phyloP scores from a whole-genome alignment of 92 coral and sea anemone species.

The Desmophyllum pertusum region DNA sequence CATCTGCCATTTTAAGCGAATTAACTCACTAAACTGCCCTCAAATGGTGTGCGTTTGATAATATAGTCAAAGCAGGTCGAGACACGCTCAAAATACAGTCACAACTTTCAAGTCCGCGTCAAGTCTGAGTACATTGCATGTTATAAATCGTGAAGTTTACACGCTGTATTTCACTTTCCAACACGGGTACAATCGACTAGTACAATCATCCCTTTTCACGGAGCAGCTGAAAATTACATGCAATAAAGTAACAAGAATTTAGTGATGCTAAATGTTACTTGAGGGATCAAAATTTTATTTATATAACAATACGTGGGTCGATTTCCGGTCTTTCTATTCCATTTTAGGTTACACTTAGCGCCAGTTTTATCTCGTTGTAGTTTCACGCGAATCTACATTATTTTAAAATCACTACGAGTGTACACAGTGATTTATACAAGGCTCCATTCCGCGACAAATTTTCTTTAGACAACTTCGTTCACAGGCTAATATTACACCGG shows the following conservation, averaged over 20 bases:
- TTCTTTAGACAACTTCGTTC: neutral
- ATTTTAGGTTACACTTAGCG: conserved; percentile 9
- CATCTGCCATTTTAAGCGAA: conserved; percentile 29
- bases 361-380: neutral
- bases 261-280: conserved; percentile 21
- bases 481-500: too few species aligned
- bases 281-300: conserved; percentile 4
- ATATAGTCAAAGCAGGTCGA: neutral
- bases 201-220: neutral
- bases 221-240: neutral
- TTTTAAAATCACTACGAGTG: neutral
- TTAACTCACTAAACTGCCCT: conserved; percentile 18
- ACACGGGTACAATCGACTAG: neutral
- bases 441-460: neutral
- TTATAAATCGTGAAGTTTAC: neutral
- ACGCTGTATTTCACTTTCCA: neutral
- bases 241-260: neutral
- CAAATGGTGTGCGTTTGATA: neutral
- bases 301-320: conserved; percentile 24
- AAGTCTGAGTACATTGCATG: conserved; percentile 5
- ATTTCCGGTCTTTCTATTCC: conserved; percentile 12
- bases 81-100: conserved; percentile 2
- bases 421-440: neutral
- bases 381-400: neutral
- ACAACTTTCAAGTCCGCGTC: neutral